Evolutionary conservation across 2,888 invertebrate species (phyloP), one percentile per base, ranked within the genome.

Genomic region (Nysson spinosus): DNA sequence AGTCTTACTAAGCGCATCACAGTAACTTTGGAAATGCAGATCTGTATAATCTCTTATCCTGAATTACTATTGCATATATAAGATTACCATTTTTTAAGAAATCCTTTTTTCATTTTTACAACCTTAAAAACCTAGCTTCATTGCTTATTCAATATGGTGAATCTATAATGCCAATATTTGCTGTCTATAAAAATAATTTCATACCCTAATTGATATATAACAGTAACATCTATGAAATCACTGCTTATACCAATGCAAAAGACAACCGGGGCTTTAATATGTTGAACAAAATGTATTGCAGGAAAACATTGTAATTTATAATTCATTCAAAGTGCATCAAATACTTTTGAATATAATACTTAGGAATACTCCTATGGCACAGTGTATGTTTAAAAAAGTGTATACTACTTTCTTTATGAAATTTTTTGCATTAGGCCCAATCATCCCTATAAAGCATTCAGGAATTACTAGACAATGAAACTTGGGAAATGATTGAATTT

Each of bases 11-110:
- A 80, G 68, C 72, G 72, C 80, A 83, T 83, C 81, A 82, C 80
- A 84, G 80, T 69, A 74, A 77, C 75, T 80, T 79, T 77, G 46
- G 71, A 83, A 83, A 82, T 83, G 82, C 80, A 80, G 70, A 81
- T 80, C 69, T 69, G 64, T 77, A 66, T 71, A 69, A 73, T 75
- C 60, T 71, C 71, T 63, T 69, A 72, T 58, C 26, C 52, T 71
- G 60, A 68, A 77, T 66, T 24, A 70, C 67, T 57, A 67, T 72
- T 72, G 64, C 57, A 68, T 69, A 58, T 69, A 76, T 65, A 75
- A 63, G 34, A n/a, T n/a, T n/a, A n/a, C n/a, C n/a, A n/a, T n/a
- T n/a, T n/a, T n/a, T n/a, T n/a, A n/a, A n/a, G n/a, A n/a, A n/a
- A n/a, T n/a, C n/a, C n/a, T n/a, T 50, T 54, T 24, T 24, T 39